Evolutionary conservation across 23 tunicate genomes (phyloP).

Genomic region (Trididemnum nubilum): DNA sequence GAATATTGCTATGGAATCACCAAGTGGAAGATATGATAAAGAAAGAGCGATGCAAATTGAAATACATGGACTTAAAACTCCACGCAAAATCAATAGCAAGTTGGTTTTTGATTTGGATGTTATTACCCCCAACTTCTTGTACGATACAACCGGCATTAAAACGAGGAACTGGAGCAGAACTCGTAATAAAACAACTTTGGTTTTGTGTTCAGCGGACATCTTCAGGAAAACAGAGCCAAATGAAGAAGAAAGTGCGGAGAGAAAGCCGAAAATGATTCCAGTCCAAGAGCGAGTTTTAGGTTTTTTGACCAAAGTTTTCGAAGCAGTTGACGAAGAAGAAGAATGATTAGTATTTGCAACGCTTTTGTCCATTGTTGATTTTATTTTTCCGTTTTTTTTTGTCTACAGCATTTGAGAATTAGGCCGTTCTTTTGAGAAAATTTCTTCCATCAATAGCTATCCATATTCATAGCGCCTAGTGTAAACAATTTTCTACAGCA

Average conservation of each 20-base stretch:
- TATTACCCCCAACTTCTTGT: not conserved
- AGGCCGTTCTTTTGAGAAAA: too few species aligned
- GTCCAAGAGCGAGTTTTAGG: not conserved
- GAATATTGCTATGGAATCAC: slow-evolving; percentile 13
- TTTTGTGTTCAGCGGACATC: not conserved
- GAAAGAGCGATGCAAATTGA: not conserved
- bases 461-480: too few species aligned
- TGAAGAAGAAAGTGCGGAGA: not conserved
- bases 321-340: too few species aligned
- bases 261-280: not conserved
- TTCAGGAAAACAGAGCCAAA: slow-evolving; percentile 3
- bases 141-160: not conserved
- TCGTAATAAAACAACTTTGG: not conserved
- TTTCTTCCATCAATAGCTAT: too few species aligned
- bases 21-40: slow-evolving; percentile 11
- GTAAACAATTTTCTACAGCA: too few species aligned
- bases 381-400: too few species aligned
- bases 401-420: too few species aligned
- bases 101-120: not conserved
- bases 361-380: too few species aligned
- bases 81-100: not conserved
- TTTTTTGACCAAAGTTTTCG: too few species aligned
- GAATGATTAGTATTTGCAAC: too few species aligned
- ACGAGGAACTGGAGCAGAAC: not conserved
- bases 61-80: not conserved